These are phyloP conservation scores for Heliothis virescens DNA, from an alignment of 1,140 invertebrate genomes.

Conservation along the genomic window DNA sequence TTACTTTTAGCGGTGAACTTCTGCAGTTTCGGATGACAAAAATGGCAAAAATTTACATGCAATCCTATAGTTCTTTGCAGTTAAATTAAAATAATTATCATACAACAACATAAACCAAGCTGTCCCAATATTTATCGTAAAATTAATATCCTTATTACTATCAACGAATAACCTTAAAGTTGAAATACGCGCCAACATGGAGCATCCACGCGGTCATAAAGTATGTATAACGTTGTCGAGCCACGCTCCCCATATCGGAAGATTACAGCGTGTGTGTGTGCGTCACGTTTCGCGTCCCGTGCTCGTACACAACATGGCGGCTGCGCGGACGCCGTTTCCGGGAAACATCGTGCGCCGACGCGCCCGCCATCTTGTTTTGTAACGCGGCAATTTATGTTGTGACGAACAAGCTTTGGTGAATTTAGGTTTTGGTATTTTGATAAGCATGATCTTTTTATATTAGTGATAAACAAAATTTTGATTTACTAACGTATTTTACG, in stretches of 20 bases:
- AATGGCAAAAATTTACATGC: no score
- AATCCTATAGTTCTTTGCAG: no score
- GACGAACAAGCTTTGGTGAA: conserved; percentile 6
- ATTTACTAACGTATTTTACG: background rate
- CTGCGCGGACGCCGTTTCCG: conserved; percentile 53
- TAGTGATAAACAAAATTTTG: background rate
- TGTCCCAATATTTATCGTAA: no score
- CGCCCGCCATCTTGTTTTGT: conserved; percentile 44
- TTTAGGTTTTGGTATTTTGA: conserved; percentile 1
- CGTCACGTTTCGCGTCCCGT: conserved; percentile 23
- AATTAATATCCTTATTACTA: background rate
- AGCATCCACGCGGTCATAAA: background rate
- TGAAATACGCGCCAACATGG: background rate
- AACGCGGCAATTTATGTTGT: conserved; percentile 4
- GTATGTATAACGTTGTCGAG: background rate
- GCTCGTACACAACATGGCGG: conserved; percentile 57
- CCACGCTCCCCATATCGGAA: conserved; percentile 24
- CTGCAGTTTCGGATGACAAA: no score
- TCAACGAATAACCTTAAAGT: background rate
- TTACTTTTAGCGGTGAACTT: no score
- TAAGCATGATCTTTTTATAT: background rate
- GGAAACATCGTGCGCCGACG: conserved; percentile 57
- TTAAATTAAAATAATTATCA: no score
- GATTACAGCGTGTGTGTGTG: conserved; percentile 32
- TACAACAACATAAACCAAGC: no score